Conservation (phyloP, 2,113 vertebrate species). For the Halcyon malimbica region DNA sequence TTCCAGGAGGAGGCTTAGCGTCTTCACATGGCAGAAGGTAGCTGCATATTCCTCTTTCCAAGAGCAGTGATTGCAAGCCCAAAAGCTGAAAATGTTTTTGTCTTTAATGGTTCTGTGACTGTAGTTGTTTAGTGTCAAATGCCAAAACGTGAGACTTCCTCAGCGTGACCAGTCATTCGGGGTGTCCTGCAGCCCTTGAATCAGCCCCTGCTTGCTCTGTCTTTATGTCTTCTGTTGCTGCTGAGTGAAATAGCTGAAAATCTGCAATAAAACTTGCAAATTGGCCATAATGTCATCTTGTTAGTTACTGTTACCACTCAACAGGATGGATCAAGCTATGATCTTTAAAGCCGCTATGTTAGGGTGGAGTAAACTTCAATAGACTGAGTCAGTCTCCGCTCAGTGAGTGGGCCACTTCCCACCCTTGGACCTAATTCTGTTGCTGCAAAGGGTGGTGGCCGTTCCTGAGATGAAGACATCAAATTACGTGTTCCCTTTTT, state of each 20-base stretch:
- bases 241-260: not conserved
- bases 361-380: not conserved
- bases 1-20: not conserved
- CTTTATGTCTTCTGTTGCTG: not conserved
- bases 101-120: not conserved
- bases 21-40: not conserved
- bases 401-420: not conserved
- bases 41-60: not conserved
- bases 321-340: not conserved
- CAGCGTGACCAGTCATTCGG: not conserved
- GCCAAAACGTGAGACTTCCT: not conserved
- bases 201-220: not conserved
- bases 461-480: not conserved
- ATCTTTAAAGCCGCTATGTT: not conserved
- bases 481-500: not conserved
- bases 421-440: not conserved
- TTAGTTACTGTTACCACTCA: not conserved
- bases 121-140: not conserved
- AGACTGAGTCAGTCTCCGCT: not conserved
- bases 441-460: not conserved
- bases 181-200: not conserved
- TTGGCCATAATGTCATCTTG: not conserved
- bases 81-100: not conserved
- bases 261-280: not conserved
- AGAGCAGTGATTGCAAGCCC: not conserved